Evolutionary conservation across 2,888 invertebrate genomes (phyloP).

Genomic region (Gonocerus acuteangulatus): DNA sequence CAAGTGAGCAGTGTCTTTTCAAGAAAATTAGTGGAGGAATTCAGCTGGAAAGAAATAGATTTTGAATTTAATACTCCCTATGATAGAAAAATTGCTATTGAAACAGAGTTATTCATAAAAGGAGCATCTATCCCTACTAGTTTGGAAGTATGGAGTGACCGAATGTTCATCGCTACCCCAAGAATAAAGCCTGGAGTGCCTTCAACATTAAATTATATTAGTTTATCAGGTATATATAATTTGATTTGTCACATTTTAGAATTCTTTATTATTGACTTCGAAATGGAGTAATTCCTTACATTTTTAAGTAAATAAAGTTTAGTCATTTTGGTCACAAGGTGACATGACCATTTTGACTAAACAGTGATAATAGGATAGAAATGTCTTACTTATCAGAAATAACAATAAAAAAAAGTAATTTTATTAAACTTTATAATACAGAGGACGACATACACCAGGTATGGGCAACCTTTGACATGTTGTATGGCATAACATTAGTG

Average conservation of each 20-base stretch:
- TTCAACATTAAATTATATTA: constrained; percentile 39
- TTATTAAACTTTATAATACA: too few species aligned
- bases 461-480: too few species aligned
- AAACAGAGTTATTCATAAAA: constrained; percentile 32
- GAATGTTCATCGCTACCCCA: constrained; percentile 39
- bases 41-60: constrained; percentile 38
- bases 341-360: not conserved
- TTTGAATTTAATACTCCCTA: constrained; percentile 24
- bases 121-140: constrained; percentile 38
- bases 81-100: constrained; percentile 4
- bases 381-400: too few species aligned
- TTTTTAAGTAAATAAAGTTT: not conserved
- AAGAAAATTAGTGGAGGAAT: constrained; percentile 35
- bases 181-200: constrained; percentile 39
- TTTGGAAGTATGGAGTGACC: constrained; percentile 38
- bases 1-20: not conserved
- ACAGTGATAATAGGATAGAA: not conserved
- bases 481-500: too few species aligned
- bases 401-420: too few species aligned
- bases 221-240: constrained; percentile 31
- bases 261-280: not conserved
- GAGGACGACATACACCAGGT: too few species aligned
- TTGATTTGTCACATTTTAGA: too few species aligned
- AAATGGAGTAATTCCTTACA: not conserved
- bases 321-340: not conserved